A percentile compares a stretch with the other conserved stretches of the same genome.
Evolutionary conservation across 2,797 vertebrate species (phyloP).

Genomic region (Babyrousa celebensis): DNA sequence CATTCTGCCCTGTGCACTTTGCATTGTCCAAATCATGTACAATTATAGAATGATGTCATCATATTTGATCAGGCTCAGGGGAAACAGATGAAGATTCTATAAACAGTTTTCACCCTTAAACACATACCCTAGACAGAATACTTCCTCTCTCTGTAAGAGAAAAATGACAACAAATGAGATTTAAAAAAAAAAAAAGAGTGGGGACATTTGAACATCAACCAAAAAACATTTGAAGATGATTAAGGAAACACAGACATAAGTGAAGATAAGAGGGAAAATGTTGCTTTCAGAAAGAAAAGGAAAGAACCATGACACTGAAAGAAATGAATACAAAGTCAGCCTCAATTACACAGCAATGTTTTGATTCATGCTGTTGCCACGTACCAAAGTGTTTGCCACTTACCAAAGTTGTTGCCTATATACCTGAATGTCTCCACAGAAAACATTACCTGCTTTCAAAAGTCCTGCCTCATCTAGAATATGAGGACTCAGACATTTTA

Average conservation of each 20-base stretch:
- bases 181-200: constrained; percentile 81
- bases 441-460: constrained; percentile 63
- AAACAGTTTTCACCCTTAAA: constrained; percentile 90
- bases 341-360: constrained; percentile 68
- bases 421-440: constrained; percentile 77
- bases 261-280: constrained; percentile 74
- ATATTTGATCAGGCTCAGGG: constrained; percentile 85
- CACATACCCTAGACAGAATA: constrained; percentile 91
- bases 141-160: constrained; percentile 87
- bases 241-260: constrained; percentile 80
- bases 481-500: constrained; percentile 72
- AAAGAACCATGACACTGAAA: constrained; percentile 69
- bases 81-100: constrained; percentile 89
- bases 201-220: constrained; percentile 66
- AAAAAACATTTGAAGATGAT: constrained; percentile 82
- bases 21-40: constrained; percentile 86
- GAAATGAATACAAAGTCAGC: constrained; percentile 66
- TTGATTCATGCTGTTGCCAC: neutral
- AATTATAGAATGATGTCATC: constrained; percentile 90
- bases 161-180: constrained; percentile 87
- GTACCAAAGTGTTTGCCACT: constrained; percentile 31
- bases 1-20: constrained; percentile 83
- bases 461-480: constrained; percentile 61
- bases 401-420: constrained; percentile 73
- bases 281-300: constrained; percentile 33